Base-by-base conservation (phyloP, 2,113 vertebrate genomes). In the Proteles cristata region DNA sequence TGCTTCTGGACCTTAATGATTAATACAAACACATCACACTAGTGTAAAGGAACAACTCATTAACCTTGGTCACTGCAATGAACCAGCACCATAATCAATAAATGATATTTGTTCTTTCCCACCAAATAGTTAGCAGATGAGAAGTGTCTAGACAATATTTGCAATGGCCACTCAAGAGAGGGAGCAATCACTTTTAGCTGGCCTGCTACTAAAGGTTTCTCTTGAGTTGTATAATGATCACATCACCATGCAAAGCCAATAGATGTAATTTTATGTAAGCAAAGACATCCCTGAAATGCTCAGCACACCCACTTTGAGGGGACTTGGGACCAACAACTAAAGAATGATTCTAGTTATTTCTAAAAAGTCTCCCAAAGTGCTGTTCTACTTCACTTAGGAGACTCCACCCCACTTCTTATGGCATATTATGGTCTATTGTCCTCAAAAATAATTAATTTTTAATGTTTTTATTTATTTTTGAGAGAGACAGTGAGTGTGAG, bases 21-120 rank as follows among this genome's bases (percentile, higher is more conserved):
- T 92, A 80, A 93, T 68, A 61, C 53, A 95, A 91, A 94, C n/a
- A 69, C 26, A 97, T 28, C 43, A 33, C 55, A 43, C 14, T 79
- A 61, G 61, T 85, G 92, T 81, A 96, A 95, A 88, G n/a, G 65
- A 81, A 93, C 6, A 88, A 93, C 88, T 97, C 50, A 87, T 96
- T 97, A 94, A 97, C 92, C 10, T 93, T 69, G 26, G 58, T 84
- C 55, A 39, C 58, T 76, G 39, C 43, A 88, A 23, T 63, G 76
- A 93, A 69, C 28, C 43, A 71, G 35, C 11, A 80, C 58, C 63
- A n/a, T 68, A 68, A 95, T 77, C 95, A 93, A 90, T 93, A 88
- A 74, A 45, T 66, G 28, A 4, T 71, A 66, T 96, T 94, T 96
- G 61, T 68, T 88, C 39, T 74, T 82, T 81, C n/a, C 43, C 81